phyloP scores from a whole-genome alignment of 2,888 invertebrate genomes.

The Chromoteleia sp. region DNA sequence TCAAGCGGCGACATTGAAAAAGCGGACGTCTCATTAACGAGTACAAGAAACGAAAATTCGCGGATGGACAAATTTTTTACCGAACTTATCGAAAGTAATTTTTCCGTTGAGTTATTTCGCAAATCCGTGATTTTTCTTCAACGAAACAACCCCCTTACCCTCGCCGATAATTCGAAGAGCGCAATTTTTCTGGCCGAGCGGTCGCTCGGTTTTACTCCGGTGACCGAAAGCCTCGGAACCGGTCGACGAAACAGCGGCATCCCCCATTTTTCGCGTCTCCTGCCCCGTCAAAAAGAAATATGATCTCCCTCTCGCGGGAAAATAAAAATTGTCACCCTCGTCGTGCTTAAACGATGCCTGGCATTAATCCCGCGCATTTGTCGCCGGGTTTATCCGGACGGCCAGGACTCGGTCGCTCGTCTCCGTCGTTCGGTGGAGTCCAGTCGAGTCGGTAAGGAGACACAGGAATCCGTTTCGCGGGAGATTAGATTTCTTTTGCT shows the following conservation, averaged over 20 bases:
- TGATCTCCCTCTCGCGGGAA: conserved; percentile 36
- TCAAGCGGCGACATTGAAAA: neutral
- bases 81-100: neutral
- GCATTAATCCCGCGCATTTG: conserved; percentile 64
- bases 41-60: neutral
- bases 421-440: conserved; percentile 16
- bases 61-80: neutral
- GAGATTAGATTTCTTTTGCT: conserved; percentile 57
- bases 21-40: conserved; percentile 3
- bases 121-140: neutral
- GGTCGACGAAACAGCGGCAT: neutral
- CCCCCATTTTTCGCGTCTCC: conserved; percentile 24
- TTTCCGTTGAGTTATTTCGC: neutral
- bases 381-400: conserved; percentile 49
- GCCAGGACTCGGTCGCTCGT: conserved; percentile 26
- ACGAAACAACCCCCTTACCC: neutral
- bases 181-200: neutral
- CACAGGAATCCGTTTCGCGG: conserved; percentile 63
- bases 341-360: conserved; percentile 47
- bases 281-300: conserved; percentile 44
- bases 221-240: neutral
- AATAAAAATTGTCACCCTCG: conserved; percentile 58
- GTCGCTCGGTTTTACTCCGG: neutral
- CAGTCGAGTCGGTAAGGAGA: conserved; percentile 38
- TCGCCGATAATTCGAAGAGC: neutral